Percentiles rank a stretch among this genome's conserved stretches.
phyloP scores from a whole-genome alignment of 1,140 invertebrate species.

The Catajapyx aquilonaris region DNA sequence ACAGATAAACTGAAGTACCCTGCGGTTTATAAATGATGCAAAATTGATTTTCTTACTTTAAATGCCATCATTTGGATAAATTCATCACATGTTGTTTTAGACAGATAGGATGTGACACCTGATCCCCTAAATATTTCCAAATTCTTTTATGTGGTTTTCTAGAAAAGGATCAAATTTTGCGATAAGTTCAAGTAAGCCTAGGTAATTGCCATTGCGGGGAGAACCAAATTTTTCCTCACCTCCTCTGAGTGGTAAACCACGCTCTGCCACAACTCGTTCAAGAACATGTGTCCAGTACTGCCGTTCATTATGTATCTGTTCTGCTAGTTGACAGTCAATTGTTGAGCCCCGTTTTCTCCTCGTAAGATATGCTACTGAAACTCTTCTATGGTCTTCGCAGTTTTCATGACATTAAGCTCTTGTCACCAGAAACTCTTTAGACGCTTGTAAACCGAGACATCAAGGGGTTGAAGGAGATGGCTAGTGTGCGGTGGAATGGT shows the following conservation, averaged over 20 bases:
- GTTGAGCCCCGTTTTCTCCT: slow-evolving; percentile 1
- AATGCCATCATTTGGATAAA: no score
- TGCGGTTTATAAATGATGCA: not conserved
- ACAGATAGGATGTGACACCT: no score
- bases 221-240: slow-evolving; percentile 3
- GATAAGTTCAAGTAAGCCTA: slow-evolving; percentile 6
- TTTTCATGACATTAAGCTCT: slow-evolving; percentile 3
- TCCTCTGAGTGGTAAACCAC: slow-evolving; percentile 5
- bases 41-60: slow-evolving; percentile 1
- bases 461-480: not conserved
- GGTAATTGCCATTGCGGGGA: slow-evolving; percentile 6
- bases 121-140: slow-evolving; percentile 4
- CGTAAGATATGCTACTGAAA: slow-evolving; percentile 1
- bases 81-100: slow-evolving; percentile 7
- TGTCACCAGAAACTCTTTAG: not conserved
- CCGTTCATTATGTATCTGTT: not conserved
- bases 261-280: slow-evolving; percentile 4
- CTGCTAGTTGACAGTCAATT: slow-evolving; percentile 2
- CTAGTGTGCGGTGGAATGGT: not conserved
- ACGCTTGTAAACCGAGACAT: not conserved
- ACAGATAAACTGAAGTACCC: slow-evolving; percentile 1
- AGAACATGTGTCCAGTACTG: slow-evolving; percentile 6
- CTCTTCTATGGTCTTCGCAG: slow-evolving; percentile 4
- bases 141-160: slow-evolving; percentile 4
- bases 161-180: slow-evolving; percentile 10